Percentiles rank a stretch among this genome's conserved stretches.
Conservation (phyloP, 2,113 vertebrate species). For the Micronisus gabar region DNA sequence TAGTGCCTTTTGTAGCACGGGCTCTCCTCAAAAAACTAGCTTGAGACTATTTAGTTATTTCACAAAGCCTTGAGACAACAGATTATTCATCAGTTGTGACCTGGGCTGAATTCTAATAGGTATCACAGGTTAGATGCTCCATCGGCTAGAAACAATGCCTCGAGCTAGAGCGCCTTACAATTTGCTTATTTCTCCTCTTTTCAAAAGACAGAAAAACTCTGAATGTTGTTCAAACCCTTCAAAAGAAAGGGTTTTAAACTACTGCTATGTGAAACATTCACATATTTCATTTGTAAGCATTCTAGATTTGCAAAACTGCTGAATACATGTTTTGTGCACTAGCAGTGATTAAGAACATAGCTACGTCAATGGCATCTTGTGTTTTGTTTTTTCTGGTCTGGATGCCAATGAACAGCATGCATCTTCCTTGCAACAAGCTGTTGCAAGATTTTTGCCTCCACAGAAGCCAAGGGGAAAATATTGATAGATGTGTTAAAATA, state of each 20-base stretch:
- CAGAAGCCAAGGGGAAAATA: conserved; percentile 54
- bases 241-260: conserved; percentile 15
- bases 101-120: not conserved
- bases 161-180: not conserved
- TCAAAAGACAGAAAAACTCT: not conserved
- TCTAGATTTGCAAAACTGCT: conserved; percentile 56
- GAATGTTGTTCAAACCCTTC: not conserved
- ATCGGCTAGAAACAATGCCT: not conserved
- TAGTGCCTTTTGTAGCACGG: not conserved
- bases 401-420: conserved; percentile 70
- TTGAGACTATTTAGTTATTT: not conserved
- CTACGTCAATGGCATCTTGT: conserved; percentile 64
- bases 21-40: not conserved
- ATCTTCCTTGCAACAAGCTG: conserved; percentile 67
- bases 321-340: conserved; percentile 55
- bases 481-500: conserved; percentile 54
- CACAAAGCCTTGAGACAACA: not conserved
- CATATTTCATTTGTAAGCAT: conserved; percentile 42
- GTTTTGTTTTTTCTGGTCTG: conserved; percentile 42
- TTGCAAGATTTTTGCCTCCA: conserved; percentile 49
- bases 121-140: not conserved
- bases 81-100: not conserved
- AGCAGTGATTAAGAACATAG: conserved; percentile 53
- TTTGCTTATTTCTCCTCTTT: not conserved
- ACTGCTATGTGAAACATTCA: conserved; percentile 2